Evolutionary conservation across 2,113 vertebrate genomes (phyloP).

Genomic region (Podarcis cretensis): DNA sequence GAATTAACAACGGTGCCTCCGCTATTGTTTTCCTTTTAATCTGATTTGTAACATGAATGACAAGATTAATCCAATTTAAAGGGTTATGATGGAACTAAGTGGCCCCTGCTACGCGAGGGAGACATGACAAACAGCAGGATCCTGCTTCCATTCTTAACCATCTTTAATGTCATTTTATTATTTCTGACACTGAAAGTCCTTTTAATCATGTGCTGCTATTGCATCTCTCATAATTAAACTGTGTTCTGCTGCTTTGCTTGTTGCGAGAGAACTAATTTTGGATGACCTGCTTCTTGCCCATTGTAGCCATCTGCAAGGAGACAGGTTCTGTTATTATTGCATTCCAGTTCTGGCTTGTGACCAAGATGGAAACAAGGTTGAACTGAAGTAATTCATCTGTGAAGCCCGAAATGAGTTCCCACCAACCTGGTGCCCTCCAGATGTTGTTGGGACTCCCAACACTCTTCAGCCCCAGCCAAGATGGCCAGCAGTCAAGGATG

Average conservation of each 20-base stretch:
- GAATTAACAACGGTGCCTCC: neutral
- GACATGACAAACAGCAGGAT: slow-evolving; percentile 2
- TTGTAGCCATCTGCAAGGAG: neutral
- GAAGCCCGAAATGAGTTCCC: neutral
- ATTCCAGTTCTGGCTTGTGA: neutral
- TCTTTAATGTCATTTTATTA: neutral
- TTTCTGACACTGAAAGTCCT: neutral
- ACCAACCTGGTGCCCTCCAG: no score
- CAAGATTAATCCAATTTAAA: slow-evolving; percentile 15
- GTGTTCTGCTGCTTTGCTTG: neutral
- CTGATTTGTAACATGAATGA: neutral
- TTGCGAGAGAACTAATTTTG: neutral
- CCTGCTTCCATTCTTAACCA: neutral
- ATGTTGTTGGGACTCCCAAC: no score
- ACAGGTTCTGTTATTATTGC: neutral
- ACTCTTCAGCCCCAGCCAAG: no score
- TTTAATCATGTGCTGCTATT: neutral
- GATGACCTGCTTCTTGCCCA: neutral
- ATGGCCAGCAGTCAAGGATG: no score
- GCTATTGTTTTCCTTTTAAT: neutral
- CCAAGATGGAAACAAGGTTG: neutral
- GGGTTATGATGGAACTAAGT: neutral
- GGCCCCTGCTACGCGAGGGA: neutral
- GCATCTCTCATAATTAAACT: neutral
- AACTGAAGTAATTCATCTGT: neutral